Evolutionary conservation across 2,113 vertebrate species (phyloP), one percentile per base, ranked within the genome.

Genomic region (Engraulis encrasicolus): DNA sequence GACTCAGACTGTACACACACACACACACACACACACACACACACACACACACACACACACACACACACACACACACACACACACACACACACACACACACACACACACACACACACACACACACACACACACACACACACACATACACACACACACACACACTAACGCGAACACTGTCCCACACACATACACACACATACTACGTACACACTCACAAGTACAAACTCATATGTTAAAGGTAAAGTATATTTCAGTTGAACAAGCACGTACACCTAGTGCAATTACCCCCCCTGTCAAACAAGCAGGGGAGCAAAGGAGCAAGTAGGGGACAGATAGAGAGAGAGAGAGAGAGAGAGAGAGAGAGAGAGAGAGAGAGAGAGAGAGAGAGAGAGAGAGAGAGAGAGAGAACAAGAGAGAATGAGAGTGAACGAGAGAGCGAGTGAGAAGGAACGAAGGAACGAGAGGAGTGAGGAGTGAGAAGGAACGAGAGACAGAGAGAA

Each of bases 241-340:
- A 74, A 27, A 5, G 27, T 74, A 74, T 34, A 74, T 6, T 27
- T 34, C 31, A 74, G 12, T 34, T 15, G 66, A 74, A 74, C 66
- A 74, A 74, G 66, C 31, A 74, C 27, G 27, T 74, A 31, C 66
- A 52, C 79, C 77, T 77, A 49, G 82, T 85, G 89, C 87, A 86
- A 80, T 74, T 74, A 74, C 15, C 66, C 5, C 66, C 5, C 12
- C 66, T 74, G 66, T 74, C 31, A 31, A 74, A 74, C 66, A 74
- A 71, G 61, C 15, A 71, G 61, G 9, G 40, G 40, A 45, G 40
- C 40, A 9, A 45, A 45, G 9, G 40, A 45, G 40, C 40, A 45
- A 45, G 40, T 3, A 45, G 40, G 3, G 40, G 40, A 45, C 4
- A 45, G 40, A 5, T 45, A 9, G 9, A 9, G 9, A 5, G 40